Conservation (phyloP, 2,113 vertebrate genomes). For the Abramis brama region DNA sequence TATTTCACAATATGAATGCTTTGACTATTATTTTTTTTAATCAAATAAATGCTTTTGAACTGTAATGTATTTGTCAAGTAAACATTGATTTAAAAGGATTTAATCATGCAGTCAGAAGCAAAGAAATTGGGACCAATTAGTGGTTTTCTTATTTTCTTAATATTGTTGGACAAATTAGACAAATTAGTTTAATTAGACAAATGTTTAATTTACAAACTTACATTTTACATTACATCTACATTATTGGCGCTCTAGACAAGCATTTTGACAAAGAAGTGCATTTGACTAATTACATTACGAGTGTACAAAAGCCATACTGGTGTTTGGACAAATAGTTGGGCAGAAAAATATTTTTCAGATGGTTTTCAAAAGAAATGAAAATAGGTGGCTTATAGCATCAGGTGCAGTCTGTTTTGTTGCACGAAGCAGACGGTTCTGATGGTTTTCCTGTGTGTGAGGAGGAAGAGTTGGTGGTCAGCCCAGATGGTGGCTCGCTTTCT, state of each 20-base stretch:
- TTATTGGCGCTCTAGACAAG: not conserved
- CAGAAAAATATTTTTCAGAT: not conserved
- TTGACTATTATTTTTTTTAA: no score
- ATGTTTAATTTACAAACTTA: no score
- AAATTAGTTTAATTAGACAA: no score
- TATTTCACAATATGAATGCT: no score
- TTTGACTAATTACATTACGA: not conserved
- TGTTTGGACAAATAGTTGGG: not conserved
- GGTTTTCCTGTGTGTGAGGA: not conserved
- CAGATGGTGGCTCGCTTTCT: constrained; percentile 49
- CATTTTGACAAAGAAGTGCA: not conserved
- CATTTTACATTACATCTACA: not conserved
- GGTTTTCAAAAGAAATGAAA: not conserved
- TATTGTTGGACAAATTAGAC: no score
- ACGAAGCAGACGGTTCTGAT: not conserved
- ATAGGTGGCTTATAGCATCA: not conserved
- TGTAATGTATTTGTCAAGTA: not conserved
- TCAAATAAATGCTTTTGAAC: not conserved
- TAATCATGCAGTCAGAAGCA: not conserved
- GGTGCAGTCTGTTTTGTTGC: constrained; percentile 15
- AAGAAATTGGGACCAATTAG: not conserved
- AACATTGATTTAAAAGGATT: no score
- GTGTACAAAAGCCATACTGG: not conserved
- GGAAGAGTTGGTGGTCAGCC: constrained; percentile 36
- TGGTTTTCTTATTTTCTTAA: no score